Evolutionary conservation across 2,888 invertebrate species (phyloP), one percentile per base, ranked within the genome.

Genomic region (Cyrtodaria siliqua): DNA sequence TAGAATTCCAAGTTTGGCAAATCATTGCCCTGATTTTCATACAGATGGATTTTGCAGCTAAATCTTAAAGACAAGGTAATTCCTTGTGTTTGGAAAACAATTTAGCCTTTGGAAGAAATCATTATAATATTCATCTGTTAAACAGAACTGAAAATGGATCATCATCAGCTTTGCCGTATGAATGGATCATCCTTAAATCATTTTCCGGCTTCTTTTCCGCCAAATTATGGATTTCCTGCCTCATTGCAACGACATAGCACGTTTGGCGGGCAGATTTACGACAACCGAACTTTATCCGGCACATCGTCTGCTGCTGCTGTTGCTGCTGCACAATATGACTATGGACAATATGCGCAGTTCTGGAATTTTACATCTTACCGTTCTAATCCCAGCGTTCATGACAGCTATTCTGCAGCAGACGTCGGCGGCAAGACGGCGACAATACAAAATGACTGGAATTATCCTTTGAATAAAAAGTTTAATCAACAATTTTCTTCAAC

Each of bases 161-260:
- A 78, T 59, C 64, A 83, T 71, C 71, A 79, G 33, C 57, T 86
- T 29, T 85, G 85, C 70, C 82, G 85, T 27, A 84, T 86, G 79
- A 85, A 82, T 75, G 80, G 84, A 38, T 80, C 85, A n/a, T 74
- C 83, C 18, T 61, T 86, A 55, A 84, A 86, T 62, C 86, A 87
- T 67, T 84, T 83, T 75, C 78, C 85, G 71, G 49, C 68, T 47
- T 42, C 66, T 62, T 78, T 81, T 40, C 69, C 71, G 73, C 72
- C 75, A 62, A 72, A 62, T 72, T 80, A 76, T 60, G 72, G 76
- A 42, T 62, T 80, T 60, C 40, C 50, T 26, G 33, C 59, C 38
- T 20, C 70, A 44, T 74, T 73, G 66, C 59, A 50, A 16, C 59
- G 81, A 74, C 67, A 74, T 23, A 47, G 61, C 50, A 69, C 61